A percentile compares a stretch with the other conserved stretches of the same genome.
Conservation (phyloP, 2,113 vertebrate species). For the Hymenochirus boettgeri region DNA sequence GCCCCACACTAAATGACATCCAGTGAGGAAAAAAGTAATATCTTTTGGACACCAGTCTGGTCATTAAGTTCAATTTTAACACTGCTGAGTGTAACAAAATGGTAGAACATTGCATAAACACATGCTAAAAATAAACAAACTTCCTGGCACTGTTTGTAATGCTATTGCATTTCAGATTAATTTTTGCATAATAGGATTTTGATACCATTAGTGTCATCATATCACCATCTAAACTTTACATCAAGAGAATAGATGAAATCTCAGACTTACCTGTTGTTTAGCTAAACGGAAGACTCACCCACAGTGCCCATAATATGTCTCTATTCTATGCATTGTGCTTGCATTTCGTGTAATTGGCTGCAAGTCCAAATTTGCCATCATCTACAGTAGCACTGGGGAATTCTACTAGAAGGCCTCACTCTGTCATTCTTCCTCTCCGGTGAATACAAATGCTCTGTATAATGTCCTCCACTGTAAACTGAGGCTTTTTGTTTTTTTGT, state of each 20-base stretch:
- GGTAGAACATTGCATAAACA: slow-evolving; percentile 30
- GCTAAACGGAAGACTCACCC: slow-evolving; percentile 35
- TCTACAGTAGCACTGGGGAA: slow-evolving; percentile 53
- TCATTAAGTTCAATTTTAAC: slow-evolving; percentile 6
- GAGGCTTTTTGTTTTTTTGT: slow-evolving; percentile 35
- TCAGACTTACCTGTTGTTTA: slow-evolving; percentile 20
- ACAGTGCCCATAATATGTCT: slow-evolving; percentile 43
- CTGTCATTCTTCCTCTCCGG: slow-evolving; percentile 46
- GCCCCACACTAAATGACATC: slow-evolving; percentile 55
- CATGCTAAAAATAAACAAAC: neutral
- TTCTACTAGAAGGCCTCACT: slow-evolving; percentile 47
- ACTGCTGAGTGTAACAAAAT: slow-evolving; percentile 29
- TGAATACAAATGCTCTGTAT: slow-evolving; percentile 52
- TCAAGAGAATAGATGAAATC: slow-evolving; percentile 26
- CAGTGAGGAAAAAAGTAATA: slow-evolving; percentile 49
- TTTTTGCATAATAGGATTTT: slow-evolving; percentile 27
- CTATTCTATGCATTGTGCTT: slow-evolving; percentile 44
- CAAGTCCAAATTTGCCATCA: slow-evolving; percentile 52
- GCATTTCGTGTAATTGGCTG: slow-evolving; percentile 54
- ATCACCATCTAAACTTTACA: slow-evolving; percentile 17
- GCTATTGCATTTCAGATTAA: slow-evolving; percentile 1
- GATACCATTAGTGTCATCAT: slow-evolving; percentile 30
- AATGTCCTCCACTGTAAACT: slow-evolving; percentile 56
- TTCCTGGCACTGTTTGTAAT: slow-evolving; percentile 8
- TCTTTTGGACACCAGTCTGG: slow-evolving; percentile 52